Percentiles rank a stretch among this genome's conserved stretches.
Conservation (phyloP, 2,113 vertebrate genomes). For the Leuciscus idus region DNA sequence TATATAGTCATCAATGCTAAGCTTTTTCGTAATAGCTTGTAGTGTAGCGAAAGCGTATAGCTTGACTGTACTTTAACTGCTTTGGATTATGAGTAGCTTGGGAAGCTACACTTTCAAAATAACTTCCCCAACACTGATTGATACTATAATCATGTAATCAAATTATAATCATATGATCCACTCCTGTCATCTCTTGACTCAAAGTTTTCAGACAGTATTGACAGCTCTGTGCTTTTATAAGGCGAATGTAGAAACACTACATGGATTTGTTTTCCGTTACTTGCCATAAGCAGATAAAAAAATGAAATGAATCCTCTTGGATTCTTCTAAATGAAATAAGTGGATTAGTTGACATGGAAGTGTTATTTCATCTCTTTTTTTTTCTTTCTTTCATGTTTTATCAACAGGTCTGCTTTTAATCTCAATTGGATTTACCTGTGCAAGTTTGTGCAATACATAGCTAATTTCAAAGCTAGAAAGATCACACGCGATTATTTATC, state of each 20-base stretch:
- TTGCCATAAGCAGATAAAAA: constrained; percentile 53
- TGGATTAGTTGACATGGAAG: neutral
- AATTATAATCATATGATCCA: constrained; percentile 55
- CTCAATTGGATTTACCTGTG: constrained; percentile 8
- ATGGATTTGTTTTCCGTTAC: constrained; percentile 62
- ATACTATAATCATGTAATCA: constrained; percentile 7
- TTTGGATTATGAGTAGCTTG: neutral
- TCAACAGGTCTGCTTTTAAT: neutral
- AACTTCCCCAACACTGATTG: neutral
- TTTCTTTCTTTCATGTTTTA: neutral
- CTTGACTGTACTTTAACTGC: neutral
- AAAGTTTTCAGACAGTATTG: constrained; percentile 54
- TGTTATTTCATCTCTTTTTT: constrained; percentile 15
- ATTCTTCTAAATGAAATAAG: neutral
- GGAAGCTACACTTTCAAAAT: neutral
- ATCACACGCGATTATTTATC: constrained; percentile 58
- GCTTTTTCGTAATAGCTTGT: neutral
- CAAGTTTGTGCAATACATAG: neutral
- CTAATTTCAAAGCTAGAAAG: constrained; percentile 2
- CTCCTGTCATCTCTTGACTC: constrained; percentile 64
- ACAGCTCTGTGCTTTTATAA: constrained; percentile 51
- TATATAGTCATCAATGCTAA: neutral
- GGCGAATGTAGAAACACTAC: constrained; percentile 42
- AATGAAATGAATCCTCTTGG: neutral
- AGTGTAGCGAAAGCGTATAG: neutral